Base-by-base conservation (phyloP, 64 coral and sea anemone species). In the Platygyra sinensis region DNA sequence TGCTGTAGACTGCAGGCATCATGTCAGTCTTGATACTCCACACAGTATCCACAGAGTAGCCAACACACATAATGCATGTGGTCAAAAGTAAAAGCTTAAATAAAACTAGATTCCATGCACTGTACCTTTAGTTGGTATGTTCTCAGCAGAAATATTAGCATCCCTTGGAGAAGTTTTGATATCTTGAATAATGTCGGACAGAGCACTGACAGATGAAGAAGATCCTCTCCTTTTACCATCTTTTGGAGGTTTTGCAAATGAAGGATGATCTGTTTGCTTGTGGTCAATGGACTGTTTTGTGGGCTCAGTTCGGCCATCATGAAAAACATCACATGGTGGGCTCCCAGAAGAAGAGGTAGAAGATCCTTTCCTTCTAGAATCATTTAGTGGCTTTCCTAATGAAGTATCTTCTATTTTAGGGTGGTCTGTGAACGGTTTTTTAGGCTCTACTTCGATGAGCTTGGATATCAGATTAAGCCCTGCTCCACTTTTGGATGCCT, bases 101-200 rank as follows among this genome's bases (percentile, higher is more conserved):
- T 3, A 2, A 39, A 39, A 5, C 20, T n/a, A 10, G 24, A 24
- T n/a, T 24, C 6, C 3, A 24, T 84, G n/a, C n/a, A n/a, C n/a
- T n/a, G n/a, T n/a, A 84, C 81, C 81, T 64, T 84, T 51, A 28
- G 81, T 69, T 49, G 81, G 36, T 64, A 69, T 14, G 10, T 19
- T 69, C 6, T 51, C 62, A 50, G 81, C 38, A 15, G 81, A 62
- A 30, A 71, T 28, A 6, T 50, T 67, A 69, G 81, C 81, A 71
- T 84, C 81, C 17, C 33, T n/a, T 71, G 61, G 32, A 84, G 81
- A 84, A 71, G 69, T 84, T 60, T 12, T 71, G 10, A 84, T 67
- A 16, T 84, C 81, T 51, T 84, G 81, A 50, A 84, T 84, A 67
- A 84, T 84, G 71, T 84, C 81, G 15, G 81, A 84, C 62, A 84